Conservation (phyloP, 2,113 vertebrate genomes). For the western clawed frog (Xenopus tropicalis) region UCB_Xtro_10.0 CM004448.2:106182501-106183000, state of each 20-base stretch:
- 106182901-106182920: slow-evolving; percentile 32
- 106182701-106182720: slow-evolving; percentile 28
- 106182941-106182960: no score
- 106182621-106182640: not conserved
- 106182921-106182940: no score
- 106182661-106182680: not conserved
- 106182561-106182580: not conserved
- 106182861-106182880: slow-evolving; percentile 46
- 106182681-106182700: not conserved
- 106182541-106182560: slow-evolving; percentile 16
- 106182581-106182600: slow-evolving; percentile 16
- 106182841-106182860: slow-evolving; percentile 45
- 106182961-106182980: no score
- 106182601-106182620: slow-evolving; percentile 10
- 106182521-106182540: slow-evolving; percentile 15
- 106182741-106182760: slow-evolving; percentile 50
- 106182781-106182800: slow-evolving; percentile 39
- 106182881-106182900: slow-evolving; percentile 34
- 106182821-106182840: slow-evolving; percentile 50
- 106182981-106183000: no score
- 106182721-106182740: slow-evolving; percentile 45
- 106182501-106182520: slow-evolving; percentile 7
- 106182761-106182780: slow-evolving; percentile 49
- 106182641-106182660: slow-evolving; percentile 6
- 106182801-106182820: slow-evolving; percentile 45